Conservation (phyloP, 2,888 invertebrate genomes). For the Willowsia nigromaculata region DNA sequence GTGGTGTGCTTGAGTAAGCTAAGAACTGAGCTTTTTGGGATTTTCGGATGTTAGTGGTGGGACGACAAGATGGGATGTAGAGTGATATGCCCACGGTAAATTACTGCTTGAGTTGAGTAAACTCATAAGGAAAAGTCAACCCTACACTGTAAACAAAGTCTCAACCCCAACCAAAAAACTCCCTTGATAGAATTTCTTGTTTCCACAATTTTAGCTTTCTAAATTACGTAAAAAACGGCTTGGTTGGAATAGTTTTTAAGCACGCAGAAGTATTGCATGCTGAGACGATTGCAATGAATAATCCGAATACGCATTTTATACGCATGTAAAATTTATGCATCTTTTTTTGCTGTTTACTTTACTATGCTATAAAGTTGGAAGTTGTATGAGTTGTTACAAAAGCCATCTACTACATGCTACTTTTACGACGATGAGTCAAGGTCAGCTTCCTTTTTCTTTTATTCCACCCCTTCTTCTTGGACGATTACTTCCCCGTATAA, state of each 20-base stretch:
- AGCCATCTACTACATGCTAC: neutral
- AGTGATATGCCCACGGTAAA: slow-evolving; percentile 30
- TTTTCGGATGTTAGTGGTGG: neutral
- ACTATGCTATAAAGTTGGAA: neutral
- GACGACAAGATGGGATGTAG: slow-evolving; percentile 7
- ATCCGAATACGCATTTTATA: neutral
- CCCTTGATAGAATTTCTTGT: slow-evolving; percentile 44
- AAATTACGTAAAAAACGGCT: slow-evolving; percentile 16
- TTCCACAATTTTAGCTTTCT: slow-evolving; percentile 36
- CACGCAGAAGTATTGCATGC: slow-evolving; percentile 8
- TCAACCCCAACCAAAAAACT: slow-evolving; percentile 50
- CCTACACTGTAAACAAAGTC: slow-evolving; percentile 30
- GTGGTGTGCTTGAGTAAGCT: slow-evolving; percentile 64
- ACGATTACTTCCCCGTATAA: slow-evolving; percentile 53
- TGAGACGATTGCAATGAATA: slow-evolving; percentile 35
- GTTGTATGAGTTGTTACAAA: neutral
- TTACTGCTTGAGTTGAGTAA: slow-evolving; percentile 7
- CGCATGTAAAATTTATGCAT: slow-evolving; percentile 3
- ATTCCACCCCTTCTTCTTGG: slow-evolving; percentile 36
- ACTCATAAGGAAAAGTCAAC: neutral
- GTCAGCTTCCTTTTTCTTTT: slow-evolving; percentile 42
- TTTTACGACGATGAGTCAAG: slow-evolving; percentile 40
- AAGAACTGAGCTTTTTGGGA: slow-evolving; percentile 23
- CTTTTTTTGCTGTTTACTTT: neutral
- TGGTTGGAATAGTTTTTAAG: neutral